A percentile compares a stretch with the other conserved stretches of the same genome.
phyloP scores from a whole-genome alignment of 1,140 invertebrate genomes.

The Neodiprion fabricii region DNA sequence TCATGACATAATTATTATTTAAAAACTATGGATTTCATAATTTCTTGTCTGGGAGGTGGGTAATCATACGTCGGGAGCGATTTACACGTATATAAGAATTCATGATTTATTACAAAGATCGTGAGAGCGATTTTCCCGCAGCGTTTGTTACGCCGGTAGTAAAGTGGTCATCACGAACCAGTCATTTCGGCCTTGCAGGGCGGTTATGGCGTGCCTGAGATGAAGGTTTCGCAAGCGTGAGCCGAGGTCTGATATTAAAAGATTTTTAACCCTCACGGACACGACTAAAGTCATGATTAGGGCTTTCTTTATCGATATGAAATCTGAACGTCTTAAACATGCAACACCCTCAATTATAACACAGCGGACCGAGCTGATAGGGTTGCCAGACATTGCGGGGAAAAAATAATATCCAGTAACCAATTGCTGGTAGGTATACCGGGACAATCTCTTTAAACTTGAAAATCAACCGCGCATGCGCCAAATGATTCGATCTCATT shows the following conservation, averaged over 20 bases:
- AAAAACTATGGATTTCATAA: too few relatives aligned
- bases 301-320: not conserved
- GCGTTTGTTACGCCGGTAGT: not conserved
- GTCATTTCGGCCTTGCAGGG: not conserved
- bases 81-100: too few relatives aligned
- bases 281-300: not conserved
- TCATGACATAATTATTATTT: too few relatives aligned
- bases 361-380: too few relatives aligned
- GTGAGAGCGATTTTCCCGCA: not conserved
- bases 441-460: too few relatives aligned
- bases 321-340: slow-evolving; percentile 7
- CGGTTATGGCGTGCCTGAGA: not conserved
- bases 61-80: too few relatives aligned
- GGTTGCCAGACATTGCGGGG: too few relatives aligned
- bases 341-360: not conserved
- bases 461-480: too few relatives aligned
- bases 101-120: not conserved
- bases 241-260: not conserved
- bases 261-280: not conserved
- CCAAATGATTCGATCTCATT: too few relatives aligned
- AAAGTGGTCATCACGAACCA: not conserved
- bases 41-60: too few relatives aligned
- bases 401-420: too few relatives aligned
- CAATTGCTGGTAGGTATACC: too few relatives aligned
- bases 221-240: not conserved